Percentiles rank a stretch among this genome's conserved stretches.
Evolutionary conservation across 2,113 vertebrate genomes (phyloP).

Genomic region (Gymnarchus niloticus): DNA sequence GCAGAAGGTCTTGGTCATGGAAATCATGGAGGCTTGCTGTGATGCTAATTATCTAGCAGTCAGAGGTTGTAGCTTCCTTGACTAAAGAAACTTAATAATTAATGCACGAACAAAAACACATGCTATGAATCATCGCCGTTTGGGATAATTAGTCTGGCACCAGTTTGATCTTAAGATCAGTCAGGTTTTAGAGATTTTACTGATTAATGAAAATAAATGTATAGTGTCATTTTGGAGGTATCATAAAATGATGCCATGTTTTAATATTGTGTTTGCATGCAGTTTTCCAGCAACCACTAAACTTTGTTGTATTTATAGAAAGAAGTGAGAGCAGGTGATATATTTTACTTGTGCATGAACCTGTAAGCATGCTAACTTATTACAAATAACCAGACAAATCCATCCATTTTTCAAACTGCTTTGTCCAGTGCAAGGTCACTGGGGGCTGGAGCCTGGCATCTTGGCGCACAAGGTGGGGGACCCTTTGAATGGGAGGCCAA

Average conservation of each 20-base stretch:
- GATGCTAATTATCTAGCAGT: conserved; percentile 6
- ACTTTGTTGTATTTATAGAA: no score
- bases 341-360: background rate
- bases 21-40: background rate
- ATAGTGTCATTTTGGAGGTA: background rate
- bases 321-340: background rate
- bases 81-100: background rate
- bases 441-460: no score
- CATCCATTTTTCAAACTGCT: no score
- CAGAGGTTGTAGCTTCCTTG: background rate
- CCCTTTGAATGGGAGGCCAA: no score
- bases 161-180: background rate
- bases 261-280: background rate
- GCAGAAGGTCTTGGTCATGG: background rate
- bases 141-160: background rate
- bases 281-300: no score
- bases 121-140: background rate
- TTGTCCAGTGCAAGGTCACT: no score
- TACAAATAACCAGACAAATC: background rate
- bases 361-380: background rate
- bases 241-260: background rate
- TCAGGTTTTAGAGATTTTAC: background rate
- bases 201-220: background rate
- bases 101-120: background rate
- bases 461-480: no score